Percentiles rank a stretch among this genome's conserved stretches.
Evolutionary conservation across 2,888 invertebrate species (phyloP).

Genomic region (Sepiola atlantica): DNA sequence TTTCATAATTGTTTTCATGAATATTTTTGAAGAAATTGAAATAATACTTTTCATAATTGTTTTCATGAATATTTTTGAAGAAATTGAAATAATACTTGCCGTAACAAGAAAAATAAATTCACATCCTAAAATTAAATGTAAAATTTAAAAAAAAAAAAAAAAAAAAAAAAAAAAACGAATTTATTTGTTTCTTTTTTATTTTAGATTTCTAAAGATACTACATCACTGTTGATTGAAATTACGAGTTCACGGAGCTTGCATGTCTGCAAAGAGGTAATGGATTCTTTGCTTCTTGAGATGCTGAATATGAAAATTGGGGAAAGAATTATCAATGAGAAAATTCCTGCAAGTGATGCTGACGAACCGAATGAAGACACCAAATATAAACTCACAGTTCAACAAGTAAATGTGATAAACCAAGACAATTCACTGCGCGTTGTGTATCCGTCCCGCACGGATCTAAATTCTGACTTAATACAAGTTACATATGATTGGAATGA

Average conservation of each 20-base stretch:
- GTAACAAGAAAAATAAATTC: neutral
- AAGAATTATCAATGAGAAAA: neutral
- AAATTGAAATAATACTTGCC: neutral
- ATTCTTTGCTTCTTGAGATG: conserved; percentile 81
- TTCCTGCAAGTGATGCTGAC: conserved; percentile 40
- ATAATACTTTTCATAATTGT: too few relatives aligned
- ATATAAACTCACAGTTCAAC: conserved; percentile 77
- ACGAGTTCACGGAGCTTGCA: conserved; percentile 82
- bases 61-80: too few relatives aligned
- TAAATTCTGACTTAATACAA: conserved; percentile 70
- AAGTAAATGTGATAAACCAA: conserved; percentile 83
- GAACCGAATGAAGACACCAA: conserved; percentile 44
- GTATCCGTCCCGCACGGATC: conserved; percentile 86
- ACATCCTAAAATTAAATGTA: neutral
- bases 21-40: too few relatives aligned
- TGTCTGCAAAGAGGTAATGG: conserved; percentile 81
- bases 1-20: too few relatives aligned
- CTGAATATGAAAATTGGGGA: conserved; percentile 75
- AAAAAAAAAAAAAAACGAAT: too few relatives aligned
- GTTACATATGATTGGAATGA: conserved; percentile 59
- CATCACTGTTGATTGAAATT: conserved; percentile 84
- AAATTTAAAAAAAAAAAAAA: too few relatives aligned
- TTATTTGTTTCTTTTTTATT: conserved; percentile 55
- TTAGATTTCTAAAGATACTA: conserved; percentile 82
- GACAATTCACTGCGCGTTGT: conserved; percentile 84